phyloP scores from a whole-genome alignment of 2,797 vertebrate genomes.

The Dromococcyx pavoninus region DNA sequence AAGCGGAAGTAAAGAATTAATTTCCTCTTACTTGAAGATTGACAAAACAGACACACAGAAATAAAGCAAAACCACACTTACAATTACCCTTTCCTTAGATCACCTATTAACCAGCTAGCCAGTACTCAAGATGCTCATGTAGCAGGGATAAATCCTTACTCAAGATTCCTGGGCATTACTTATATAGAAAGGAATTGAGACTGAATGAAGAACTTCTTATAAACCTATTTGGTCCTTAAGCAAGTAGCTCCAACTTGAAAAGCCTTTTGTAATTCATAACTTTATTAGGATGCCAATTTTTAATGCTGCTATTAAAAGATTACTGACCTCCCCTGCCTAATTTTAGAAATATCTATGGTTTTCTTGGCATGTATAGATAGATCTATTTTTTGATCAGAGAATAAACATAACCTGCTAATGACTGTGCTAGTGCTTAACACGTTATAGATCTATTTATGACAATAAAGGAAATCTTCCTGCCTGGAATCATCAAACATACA shows the following conservation, averaged over 20 bases:
- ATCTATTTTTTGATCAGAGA: conserved; percentile 46
- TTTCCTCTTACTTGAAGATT: conserved; percentile 3
- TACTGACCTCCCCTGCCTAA: conserved; percentile 21
- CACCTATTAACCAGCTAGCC: neutral
- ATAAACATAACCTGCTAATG: conserved; percentile 17
- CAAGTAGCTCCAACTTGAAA: neutral
- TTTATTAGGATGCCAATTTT: conserved; percentile 43
- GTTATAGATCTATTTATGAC: conserved; percentile 1
- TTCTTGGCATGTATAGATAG: neutral
- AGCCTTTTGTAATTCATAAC: conserved; percentile 21
- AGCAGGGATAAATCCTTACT: neutral
- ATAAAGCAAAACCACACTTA: conserved; percentile 3
- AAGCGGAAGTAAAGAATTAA: neutral
- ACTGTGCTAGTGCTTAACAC: neutral
- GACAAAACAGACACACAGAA: conserved; percentile 6
- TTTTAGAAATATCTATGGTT: conserved; percentile 24
- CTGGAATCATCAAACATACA: neutral
- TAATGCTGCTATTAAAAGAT: conserved; percentile 36
- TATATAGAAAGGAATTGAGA: conserved; percentile 29
- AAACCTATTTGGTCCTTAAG: neutral
- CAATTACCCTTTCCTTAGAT: conserved; percentile 18
- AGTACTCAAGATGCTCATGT: neutral
- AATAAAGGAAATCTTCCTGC: neutral
- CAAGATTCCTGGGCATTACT: conserved; percentile 32
- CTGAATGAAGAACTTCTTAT: neutral